phyloP scores from a whole-genome alignment of 1,140 invertebrate species.

The Neocloeon triangulifer region DNA sequence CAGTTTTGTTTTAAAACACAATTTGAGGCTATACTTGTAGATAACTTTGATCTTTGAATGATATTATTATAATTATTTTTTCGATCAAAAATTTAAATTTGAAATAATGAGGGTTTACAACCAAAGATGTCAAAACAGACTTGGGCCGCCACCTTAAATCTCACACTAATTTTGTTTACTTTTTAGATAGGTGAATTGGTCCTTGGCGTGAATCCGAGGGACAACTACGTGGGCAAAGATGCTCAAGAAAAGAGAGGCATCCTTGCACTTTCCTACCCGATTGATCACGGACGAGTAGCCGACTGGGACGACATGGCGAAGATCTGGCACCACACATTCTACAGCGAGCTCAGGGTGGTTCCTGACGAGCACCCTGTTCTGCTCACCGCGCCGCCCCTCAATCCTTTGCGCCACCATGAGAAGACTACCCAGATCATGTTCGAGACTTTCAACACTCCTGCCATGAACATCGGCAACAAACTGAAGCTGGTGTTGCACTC shows the following conservation, averaged over 20 bases:
- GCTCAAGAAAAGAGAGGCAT: constrained; percentile 62
- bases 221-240: constrained; percentile 73
- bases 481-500: constrained; percentile 67
- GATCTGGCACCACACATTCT: constrained; percentile 44
- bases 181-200: no score
- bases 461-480: constrained; percentile 79
- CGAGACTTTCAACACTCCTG: constrained; percentile 45
- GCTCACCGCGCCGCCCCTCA: no score
- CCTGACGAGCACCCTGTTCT: no score
- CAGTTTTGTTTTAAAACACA: no score
- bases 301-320: no score
- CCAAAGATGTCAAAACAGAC: constrained; percentile 27
- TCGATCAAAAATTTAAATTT: no score
- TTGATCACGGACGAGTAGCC: constrained; percentile 65
- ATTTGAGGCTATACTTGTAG: no score
- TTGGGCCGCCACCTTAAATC: constrained; percentile 8
- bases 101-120: no score
- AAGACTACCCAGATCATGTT: constrained; percentile 33
- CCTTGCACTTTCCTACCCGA: constrained; percentile 47
- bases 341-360: constrained; percentile 71
- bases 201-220: constrained; percentile 85
- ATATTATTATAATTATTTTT: no score
- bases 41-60: no score
- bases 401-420: constrained; percentile 30
- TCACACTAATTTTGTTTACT: not conserved